Conservation (phyloP, 1,140 invertebrate species). For the Lutraria rhynchaena region DNA sequence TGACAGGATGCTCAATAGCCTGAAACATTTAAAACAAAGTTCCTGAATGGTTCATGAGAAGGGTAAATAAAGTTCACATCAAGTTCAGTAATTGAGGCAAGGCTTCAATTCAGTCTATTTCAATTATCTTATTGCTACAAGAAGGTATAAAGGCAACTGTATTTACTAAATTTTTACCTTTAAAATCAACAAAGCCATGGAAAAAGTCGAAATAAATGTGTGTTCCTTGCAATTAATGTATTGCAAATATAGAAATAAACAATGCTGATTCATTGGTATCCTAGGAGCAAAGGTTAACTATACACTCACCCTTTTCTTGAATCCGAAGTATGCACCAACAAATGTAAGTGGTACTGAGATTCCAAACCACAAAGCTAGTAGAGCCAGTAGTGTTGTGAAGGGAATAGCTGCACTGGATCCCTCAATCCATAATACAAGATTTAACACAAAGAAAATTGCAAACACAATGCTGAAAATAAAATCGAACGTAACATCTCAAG, state of each 20-base stretch:
- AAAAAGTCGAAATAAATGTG: too few relatives aligned
- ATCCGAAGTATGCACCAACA: slow-evolving; percentile 98
- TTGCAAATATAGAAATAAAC: too few relatives aligned
- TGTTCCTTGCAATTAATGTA: too few relatives aligned
- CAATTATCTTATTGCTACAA: too few relatives aligned
- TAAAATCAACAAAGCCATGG: too few relatives aligned
- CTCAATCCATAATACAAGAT: slow-evolving; percentile 97
- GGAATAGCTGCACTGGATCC: slow-evolving; percentile 97
- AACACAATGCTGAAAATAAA: slow-evolving; percentile 91
- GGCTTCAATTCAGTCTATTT: background rate
- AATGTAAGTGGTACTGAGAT: slow-evolving; percentile 99
- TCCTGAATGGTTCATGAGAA: background rate
- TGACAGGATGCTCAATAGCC: slow-evolving; percentile 97
- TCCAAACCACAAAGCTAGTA: slow-evolving; percentile 97
- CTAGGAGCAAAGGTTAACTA: too few relatives aligned
- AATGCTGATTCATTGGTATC: too few relatives aligned
- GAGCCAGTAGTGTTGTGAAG: slow-evolving; percentile 98
- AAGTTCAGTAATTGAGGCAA: background rate
- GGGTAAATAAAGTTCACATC: background rate
- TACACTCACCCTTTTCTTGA: slow-evolving; percentile 95
- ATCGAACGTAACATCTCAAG: too few relatives aligned
- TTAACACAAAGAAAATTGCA: slow-evolving; percentile 97
- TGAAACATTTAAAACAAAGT: slow-evolving; percentile 78
- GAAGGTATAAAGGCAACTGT: too few relatives aligned
- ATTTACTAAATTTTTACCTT: too few relatives aligned